Evolutionary conservation across 1,140 invertebrate species (phyloP), one percentile per base, ranked within the genome.

Genomic region (Stegodyphus dumicola): DNA sequence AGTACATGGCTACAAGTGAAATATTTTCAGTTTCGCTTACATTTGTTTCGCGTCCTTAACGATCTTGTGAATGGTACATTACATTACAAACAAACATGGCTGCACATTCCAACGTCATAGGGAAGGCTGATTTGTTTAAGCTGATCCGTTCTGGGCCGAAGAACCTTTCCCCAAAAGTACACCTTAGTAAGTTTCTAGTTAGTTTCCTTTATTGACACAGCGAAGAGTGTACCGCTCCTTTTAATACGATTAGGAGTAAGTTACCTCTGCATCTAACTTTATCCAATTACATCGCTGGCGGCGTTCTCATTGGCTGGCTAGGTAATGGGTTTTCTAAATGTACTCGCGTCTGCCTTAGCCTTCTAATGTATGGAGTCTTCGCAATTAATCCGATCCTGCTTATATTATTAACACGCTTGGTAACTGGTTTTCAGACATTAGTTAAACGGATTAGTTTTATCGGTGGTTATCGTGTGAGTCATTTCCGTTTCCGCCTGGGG

Each of bases 371-470:
- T 6, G 33, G 52, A 11, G 48, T 70, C 48, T 51, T 77, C n/a
- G 11, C 66, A 64, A 79, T 79, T 79, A 79, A 79, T 79, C 77
- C 33, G 66, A 70, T 79, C 15, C 77, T 79, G 77, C 77, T 79
- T 79, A 79, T 79, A 79, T 79, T 79, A 79, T 79, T 79, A 79
- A 79, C 66, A 51, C 33, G 60, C 48, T 15, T 48, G 60, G 75
- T 64, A 77, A 51, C 15, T n/a, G 75, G 60, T 33, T 56, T 56
- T 13, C 9, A 33, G 75, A 60, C 52, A 33, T 54, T 77, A 77
- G 75, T 77, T 77, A 77, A 77, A 54, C 54, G 75, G 75, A 77
- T 77, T 77, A 77, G 75, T 77, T 49, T 77, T 77, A 77, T 13
- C 11, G 6, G 51, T 9, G 75, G 49, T 66, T 65, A 77, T 13